Evolutionary conservation across 2,797 vertebrate genomes (phyloP), one percentile per base, ranked within the genome.

Genomic region (Coregonus ussuriensis): DNA sequence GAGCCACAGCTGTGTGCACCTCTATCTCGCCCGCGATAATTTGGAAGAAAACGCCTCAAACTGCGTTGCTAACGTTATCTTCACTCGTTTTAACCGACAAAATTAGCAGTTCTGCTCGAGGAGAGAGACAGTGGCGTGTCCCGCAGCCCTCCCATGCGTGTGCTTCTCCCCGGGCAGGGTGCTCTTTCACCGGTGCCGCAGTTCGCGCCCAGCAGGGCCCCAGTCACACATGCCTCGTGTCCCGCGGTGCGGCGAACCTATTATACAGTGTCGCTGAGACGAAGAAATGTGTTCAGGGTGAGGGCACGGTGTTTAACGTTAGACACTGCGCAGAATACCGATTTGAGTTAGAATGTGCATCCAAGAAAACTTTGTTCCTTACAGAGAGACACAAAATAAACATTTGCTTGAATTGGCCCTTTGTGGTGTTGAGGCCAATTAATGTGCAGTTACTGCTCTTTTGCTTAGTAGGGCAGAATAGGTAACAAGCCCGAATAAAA

Each of bases 191-290:
- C 75, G 74, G n/a, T 2, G 65, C 81, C 63, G 81, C 67, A 67
- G 77, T 79, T 82, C 83, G 78, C 84, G 74, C 85, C 75, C 80
- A 81, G 85, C 84, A 63, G 84, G 81, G 35, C 51, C 70, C 66
- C 72, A 66, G 78, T 86, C 83, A 69, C 86, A 81, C 83, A 75
- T 35, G 72, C 72, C 65, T 63, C 51, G 69, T 75, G 81, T 54
- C 77, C 75, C 79, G 71, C 69, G 21, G 82, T 71, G 72, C 68
- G 16, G 52, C 53, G 65, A 68, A 69, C 72, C 47, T 72, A 83
- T 87, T 80, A 86, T 81, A 85, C 84, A 85, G 82, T 75, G 84
- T 80, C 71, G 56, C 80, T 71, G 31, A 79, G n/a, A 81, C 51
- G 54, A 72, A 72, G 65, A 37, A 68, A 77, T 68, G 74, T 67